Evolutionary conservation across 2,113 vertebrate genomes (phyloP), one percentile per base, ranked within the genome.

Genomic region (Hipposideros armiger): DNA sequence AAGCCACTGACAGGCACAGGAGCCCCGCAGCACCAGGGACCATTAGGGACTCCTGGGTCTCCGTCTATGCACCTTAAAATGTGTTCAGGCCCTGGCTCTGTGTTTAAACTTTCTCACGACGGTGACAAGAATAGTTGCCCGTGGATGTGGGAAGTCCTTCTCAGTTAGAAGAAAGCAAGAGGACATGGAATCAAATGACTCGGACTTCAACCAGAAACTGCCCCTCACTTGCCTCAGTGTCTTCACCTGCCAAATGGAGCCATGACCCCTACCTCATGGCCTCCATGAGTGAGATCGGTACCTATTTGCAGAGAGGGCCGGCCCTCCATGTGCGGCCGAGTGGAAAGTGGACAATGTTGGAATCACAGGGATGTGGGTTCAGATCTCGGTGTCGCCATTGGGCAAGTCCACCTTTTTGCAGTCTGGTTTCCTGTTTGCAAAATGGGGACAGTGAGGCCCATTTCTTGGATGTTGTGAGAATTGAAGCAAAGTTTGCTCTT

Each of bases 301-400:
- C n/a, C 1, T 26, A 9, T 28, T 22, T 24, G 17, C 66, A 2
- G 60, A 22, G 5, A 15, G 67, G 69, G 26, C 0, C n/a, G 69
- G 26, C 0, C n/a, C 1, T 45, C 28, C 20, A 0, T 0, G 1
- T 6, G 10, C 11, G 8, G 40, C 2, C 0, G 2, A 17, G 30
- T 0, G 36, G 50, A 3, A 17, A 50, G 85, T 7, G 30, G 19
- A 3, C n/a, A 30, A 20, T 3, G 15, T 40, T 2, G 50, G n/a
- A 20, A 11, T 72, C 54, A 0, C 0, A 0, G 54, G 28, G 47
- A 26, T 62, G 7, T 64, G 89, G 62, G 30, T 40, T 66, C 69
- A 30, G 73, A 5, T 77, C 83, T 74, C 2, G 0, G 20, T 3
- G 5, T 67, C 0, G 0, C 56, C 58, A 2, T 1, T 3, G 32